Evolutionary conservation across 2,113 vertebrate genomes (phyloP), one percentile per base, ranked within the genome.

Genomic region (Microtus pennsylvanicus): DNA sequence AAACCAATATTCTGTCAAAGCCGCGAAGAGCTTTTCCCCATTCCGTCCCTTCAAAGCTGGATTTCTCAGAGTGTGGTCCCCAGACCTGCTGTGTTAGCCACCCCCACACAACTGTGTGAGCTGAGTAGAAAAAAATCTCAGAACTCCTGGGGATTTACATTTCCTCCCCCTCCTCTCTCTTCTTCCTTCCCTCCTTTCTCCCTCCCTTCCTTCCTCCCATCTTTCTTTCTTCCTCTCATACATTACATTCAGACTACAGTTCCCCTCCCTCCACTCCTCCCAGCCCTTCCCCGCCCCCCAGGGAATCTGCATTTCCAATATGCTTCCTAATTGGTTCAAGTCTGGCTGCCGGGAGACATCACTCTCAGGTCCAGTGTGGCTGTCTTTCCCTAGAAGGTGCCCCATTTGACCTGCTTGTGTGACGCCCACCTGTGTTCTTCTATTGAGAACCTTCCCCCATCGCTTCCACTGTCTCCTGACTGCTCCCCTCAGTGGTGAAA

Each of bases 1-100:
- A 67, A 97, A 92, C 45, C 91, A 83, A 1, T 89, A 86, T 75
- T 92, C 47, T 75, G 63, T 91, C 96, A 81, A 65, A 96, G 93
- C 87, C 50, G 75, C 65, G 82, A 72, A 52, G 35, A 47, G 35
- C 63, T 76, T 30, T 30, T 1, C 5, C 7, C 26, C 17, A 24
- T 16, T 65, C 52, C 10, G 16, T 52, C 80, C 33, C n/a, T 87
- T 78, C 65, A 75, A n/a, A 85, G 80, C 45, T 65, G 67, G 35
- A 13, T 83, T 90, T 95, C 90, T 90, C 78, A 63, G 75, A 93
- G 81, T 89, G 5, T 88, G 81, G 30, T 58, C 80, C 63, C 38
- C 28, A 69, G 65, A 50, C 8, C 24, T 90, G 52, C 67, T 75
- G n/a, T 6, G 4, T 89, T 1, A 26, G 65, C 52, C 33, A 50